Evolutionary conservation across 2,797 vertebrate genomes (phyloP).

Genomic region (Gymnothorax javanicus): DNA sequence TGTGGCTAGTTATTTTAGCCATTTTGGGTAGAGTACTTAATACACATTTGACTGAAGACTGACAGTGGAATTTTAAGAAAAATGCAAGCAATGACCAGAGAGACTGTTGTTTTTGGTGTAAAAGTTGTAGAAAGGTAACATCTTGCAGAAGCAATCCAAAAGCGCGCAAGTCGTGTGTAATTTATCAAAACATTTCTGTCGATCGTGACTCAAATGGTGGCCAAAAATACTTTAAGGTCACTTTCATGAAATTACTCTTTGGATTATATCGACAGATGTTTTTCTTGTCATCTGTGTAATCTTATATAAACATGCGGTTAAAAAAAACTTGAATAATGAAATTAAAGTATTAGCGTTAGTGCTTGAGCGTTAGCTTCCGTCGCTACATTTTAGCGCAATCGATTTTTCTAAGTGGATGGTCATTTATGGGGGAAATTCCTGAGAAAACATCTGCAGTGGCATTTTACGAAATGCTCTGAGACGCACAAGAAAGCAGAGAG

Average conservation of each 20-base stretch:
- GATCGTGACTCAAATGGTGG: too few species aligned
- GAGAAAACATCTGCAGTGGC: background rate
- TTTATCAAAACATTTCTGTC: too few species aligned
- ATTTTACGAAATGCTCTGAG: background rate
- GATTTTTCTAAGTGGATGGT: background rate
- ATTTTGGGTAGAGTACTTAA: background rate
- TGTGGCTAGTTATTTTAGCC: background rate
- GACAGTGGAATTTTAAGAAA: too few species aligned
- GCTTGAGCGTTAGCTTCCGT: background rate
- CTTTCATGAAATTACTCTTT: background rate
- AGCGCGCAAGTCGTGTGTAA: too few species aligned
- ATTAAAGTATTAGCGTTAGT: constrained; percentile 24
- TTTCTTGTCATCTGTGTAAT: background rate
- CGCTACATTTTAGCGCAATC: background rate
- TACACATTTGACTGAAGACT: background rate
- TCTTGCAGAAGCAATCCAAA: too few species aligned
- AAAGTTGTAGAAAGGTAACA: too few species aligned
- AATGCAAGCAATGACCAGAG: too few species aligned
- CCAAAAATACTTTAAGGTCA: too few species aligned
- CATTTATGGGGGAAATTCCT: background rate
- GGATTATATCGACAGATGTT: background rate
- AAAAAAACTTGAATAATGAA: constrained; percentile 23
- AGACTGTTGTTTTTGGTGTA: too few species aligned
- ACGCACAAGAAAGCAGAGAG: background rate
- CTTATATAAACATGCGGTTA: background rate